phyloP scores from a whole-genome alignment of 2,113 vertebrate genomes.

The Chaetops frenatus region DNA sequence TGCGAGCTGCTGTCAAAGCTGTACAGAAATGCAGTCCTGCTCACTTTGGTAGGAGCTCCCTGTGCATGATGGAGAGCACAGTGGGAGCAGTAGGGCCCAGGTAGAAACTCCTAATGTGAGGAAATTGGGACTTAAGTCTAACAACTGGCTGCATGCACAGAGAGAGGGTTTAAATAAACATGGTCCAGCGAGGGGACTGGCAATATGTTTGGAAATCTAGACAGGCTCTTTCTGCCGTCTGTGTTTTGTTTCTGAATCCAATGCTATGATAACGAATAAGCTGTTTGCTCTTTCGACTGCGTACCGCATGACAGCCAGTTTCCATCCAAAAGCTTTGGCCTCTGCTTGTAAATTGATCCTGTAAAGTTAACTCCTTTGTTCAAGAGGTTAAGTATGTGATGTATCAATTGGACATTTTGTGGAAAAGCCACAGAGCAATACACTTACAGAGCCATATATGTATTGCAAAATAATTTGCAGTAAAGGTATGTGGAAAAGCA shows the following conservation, averaged over 20 bases:
- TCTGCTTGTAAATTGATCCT: constrained; percentile 43
- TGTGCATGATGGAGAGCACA: background rate
- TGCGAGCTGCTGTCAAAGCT: background rate
- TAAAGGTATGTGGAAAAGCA: background rate
- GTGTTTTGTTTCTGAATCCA: constrained; percentile 62
- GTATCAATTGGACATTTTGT: constrained; percentile 10
- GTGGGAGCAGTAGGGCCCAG: background rate
- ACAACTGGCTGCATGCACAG: background rate
- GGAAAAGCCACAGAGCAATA: background rate
- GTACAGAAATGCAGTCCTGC: background rate
- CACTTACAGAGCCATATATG: background rate
- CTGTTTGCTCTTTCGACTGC: constrained; percentile 55
- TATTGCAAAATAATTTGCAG: background rate
- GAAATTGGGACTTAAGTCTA: background rate
- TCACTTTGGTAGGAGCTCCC: background rate
- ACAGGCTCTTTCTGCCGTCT: constrained; percentile 40
- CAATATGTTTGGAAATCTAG: constrained; percentile 5
- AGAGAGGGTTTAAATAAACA: constrained; percentile 30
- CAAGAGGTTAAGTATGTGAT: constrained; percentile 39
- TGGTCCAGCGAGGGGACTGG: background rate
- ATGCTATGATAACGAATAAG: constrained; percentile 59
- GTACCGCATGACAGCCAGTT: constrained; percentile 50
- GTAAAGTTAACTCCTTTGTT: constrained; percentile 54
- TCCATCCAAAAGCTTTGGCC: constrained; percentile 47
- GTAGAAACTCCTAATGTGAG: background rate